Base-by-base conservation (phyloP, 2,113 vertebrate species). In the Cervus canadensis region DNA sequence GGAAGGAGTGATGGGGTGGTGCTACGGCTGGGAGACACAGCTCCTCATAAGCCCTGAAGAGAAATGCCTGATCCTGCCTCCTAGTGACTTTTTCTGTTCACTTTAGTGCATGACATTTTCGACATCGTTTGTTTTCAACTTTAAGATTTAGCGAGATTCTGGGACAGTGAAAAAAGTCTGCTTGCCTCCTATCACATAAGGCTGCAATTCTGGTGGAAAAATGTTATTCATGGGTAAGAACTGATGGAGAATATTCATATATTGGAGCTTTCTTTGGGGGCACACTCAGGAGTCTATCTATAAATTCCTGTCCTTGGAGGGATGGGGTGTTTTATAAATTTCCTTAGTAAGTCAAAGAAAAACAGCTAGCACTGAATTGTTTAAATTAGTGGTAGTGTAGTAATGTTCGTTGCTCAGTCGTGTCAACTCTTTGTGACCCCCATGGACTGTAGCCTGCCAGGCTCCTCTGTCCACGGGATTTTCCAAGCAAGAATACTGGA, bases 301-400 rank as follows among this genome's bases (percentile, higher is more conserved):
- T 59, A 30, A 93, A 64, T 60, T 28, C 19, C 33, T 82, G 7
- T 56, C 59, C 62, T 71, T 26, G 21, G 36, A 82, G 16, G 11
- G 1, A 94, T 30, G 48, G 50, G 3, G 56, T 92, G 16, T 52
- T 87, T 60, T 87, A 3, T 45, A 60, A 92, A 40, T 97, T 92
- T 95, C 21, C 82, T 48, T 25, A 92, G 50, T 26, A 78, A 86
- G n/a, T 89, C 30, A 92, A 94, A 57, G 23, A 86, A 90, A 91
- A 87, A 71, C 26, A 74, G 30, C 25, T 50, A 60, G n/a, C 1
- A 2, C 78, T 84, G 43, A 30, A 76, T 40, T 82, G 67, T 87
- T 89, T 54, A 76, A 78, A 87, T 36, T 59, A 54, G 67, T 23
- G 19, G 17, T 17, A 21, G n/a, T 36, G n/a, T 23, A 12, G 19